Evolutionary conservation across 1,140 invertebrate species (phyloP), one percentile per base, ranked within the genome.

Genomic region (Ips nitidus): DNA sequence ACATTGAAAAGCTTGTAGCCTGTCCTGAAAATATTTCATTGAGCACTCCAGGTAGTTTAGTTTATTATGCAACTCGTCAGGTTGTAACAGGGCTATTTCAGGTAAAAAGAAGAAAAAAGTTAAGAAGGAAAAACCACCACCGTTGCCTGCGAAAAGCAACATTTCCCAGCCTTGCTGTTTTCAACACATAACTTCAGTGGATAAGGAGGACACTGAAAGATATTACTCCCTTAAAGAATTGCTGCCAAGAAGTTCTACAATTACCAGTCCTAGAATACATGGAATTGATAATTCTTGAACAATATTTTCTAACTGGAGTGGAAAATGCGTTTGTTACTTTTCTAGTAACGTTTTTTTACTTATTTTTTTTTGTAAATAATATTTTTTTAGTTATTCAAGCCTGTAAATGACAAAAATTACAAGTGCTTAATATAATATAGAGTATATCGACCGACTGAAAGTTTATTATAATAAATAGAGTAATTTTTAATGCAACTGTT

Each of bases 151-250:
- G 38, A 94, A 94, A 78, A 87, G 86, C 56, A 91, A 94, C 78
- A 95, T 95, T 71, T 94, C 92, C 7, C 87, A 90, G 74, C 93
- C 93, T 0, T 94, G 92, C 78, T 91, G 91, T 75, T 95, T 95
- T 80, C 89, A 93, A 65, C 93, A 95, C 77, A 88, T 95, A 55
- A 94, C 91, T 40, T 91, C 87, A 70, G 87, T 95, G 6, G 90
- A 92, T 66, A 82, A 85, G 22, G 85, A 85, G 58, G 91, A 93
- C 75, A 84, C 85, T 56, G 82, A 83, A 52, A 82, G 87, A 63
- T 90, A 90, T 73, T 89, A 86, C 73, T 90, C 89, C 7, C 82
- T 92, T 55, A 88, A 90, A 74, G 86, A 80, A 66, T 77, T 75
- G 47, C 66, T 80, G 43, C 77, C 75, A 4, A 69, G 67, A 41